Percentiles rank a stretch among this genome's conserved stretches.
These are phyloP conservation scores for Burhinus bistriatus DNA, from an alignment of 2,113 vertebrate genomes.

Conservation along the genomic window DNA sequence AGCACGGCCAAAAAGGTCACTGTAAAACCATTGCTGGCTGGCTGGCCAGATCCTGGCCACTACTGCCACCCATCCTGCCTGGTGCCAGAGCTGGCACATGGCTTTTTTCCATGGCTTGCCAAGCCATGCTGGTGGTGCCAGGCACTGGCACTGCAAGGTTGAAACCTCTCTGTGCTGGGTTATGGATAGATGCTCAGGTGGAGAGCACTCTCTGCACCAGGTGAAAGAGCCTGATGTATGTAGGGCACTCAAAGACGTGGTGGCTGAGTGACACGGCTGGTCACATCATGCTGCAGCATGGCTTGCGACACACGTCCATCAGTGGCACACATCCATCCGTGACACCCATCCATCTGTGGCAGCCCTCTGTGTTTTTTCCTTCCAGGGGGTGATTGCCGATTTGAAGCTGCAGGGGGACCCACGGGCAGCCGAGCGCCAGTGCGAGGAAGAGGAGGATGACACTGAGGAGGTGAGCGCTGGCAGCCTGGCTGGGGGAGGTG, in stretches of 20 bases:
- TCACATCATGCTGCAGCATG: rapidly evolving
- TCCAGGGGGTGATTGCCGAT: slow-evolving; percentile 86
- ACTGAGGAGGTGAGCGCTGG: slow-evolving; percentile 78
- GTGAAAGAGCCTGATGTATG: rapidly evolving
- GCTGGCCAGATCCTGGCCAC: rapidly evolving
- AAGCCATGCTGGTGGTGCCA: not conserved
- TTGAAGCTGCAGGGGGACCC: slow-evolving; percentile 83
- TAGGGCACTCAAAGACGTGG: rapidly evolving
- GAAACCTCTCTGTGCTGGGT: not conserved
- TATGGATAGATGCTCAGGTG: not conserved
- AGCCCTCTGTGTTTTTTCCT: not conserved
- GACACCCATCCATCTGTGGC: not conserved
- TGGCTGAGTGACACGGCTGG: rapidly evolving
- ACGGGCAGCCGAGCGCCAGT: slow-evolving; percentile 77
- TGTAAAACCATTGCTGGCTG: not conserved
- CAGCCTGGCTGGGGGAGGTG: rapidly evolving
- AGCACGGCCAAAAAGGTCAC: not conserved
- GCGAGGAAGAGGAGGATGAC: slow-evolving; percentile 90
- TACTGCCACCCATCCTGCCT: not conserved
- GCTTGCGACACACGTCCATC: not conserved
- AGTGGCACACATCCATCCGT: rapidly evolving
- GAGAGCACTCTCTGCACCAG: rapidly evolving
- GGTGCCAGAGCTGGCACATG: not conserved
- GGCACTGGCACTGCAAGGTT: not conserved
- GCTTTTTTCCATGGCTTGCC: not conserved